Base-by-base conservation (phyloP, 2,888 invertebrate species). In the Lumbricus terrestris region DNA sequence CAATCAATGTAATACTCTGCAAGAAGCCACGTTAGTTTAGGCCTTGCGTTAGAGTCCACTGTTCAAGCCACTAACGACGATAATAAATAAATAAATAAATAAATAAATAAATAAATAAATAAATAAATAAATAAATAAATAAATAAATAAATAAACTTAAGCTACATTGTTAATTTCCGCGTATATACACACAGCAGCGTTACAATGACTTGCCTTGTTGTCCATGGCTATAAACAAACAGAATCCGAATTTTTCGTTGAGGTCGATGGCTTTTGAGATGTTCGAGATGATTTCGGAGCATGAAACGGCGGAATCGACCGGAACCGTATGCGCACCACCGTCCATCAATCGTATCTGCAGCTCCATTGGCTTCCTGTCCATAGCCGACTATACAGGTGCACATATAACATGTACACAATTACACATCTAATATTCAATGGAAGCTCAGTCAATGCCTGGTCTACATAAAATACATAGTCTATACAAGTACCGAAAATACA, bases 231-330 rank as follows among this genome's bases (percentile, higher is more conserved):
- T 92, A 88, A 90, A 92, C 13, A 92, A 33, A 20, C 92, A 92
- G 89, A 92, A 92, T 20, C 92, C 92, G 88, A 92, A 92, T 47
- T 90, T 88, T 47, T 92, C 91, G n/a, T 91, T 90, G 29, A 92
- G 92, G 20, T 91, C 90, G 37, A 92, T 88, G 85, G 90, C 91
- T 8, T 89, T 90, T 29, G 91, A 90, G 20, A 92, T 89, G 37
- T 88, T 88, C 35, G 89, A 82, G 83, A 91, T 89, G 88, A 92
- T 91, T 82, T 92, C 92, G 11, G 83, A 47, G 15, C 92, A 88
- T 4, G 92, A 92, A 0, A 91, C 91, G 34, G 92, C 91, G 6
- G 92, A 47, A 88, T 92, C 92, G 13, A 89, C 91, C 82, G 91
- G 91, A 33, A 92, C 54, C 29, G 89, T 89, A 37, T 92, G 90